Evolutionary conservation across 2,113 vertebrate species (phyloP).

Genomic region (Urocolius indicus): DNA sequence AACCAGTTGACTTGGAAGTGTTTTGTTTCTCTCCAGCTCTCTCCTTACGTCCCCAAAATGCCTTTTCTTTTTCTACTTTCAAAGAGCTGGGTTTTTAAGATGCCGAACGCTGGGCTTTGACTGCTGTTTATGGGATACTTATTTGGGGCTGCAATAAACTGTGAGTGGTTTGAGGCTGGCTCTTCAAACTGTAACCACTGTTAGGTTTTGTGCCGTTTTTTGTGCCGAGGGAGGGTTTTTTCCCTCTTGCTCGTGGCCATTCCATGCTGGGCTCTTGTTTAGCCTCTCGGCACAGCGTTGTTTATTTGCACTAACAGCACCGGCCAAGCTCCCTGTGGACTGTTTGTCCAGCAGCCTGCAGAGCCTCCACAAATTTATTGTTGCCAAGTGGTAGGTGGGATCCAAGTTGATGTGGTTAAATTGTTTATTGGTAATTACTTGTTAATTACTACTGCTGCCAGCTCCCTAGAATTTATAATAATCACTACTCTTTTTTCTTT

Average conservation of each 20-base stretch:
- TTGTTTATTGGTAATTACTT: conserved; percentile 85
- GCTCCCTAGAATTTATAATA: conserved; percentile 74
- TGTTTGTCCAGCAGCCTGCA: conserved; percentile 80
- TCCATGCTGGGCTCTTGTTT: conserved; percentile 72
- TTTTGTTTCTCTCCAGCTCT: neutral
- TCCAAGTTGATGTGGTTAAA: conserved; percentile 77
- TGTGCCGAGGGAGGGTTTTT: conserved; percentile 70
- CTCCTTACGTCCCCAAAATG: neutral
- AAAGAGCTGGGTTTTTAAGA: neutral
- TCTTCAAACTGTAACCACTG: conserved; percentile 60
- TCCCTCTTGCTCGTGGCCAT: conserved; percentile 26
- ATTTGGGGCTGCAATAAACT: conserved; percentile 11
- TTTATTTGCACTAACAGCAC: conserved; percentile 80
- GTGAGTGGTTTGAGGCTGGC: neutral
- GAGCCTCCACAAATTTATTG: conserved; percentile 77
- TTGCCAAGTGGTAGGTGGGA: conserved; percentile 78
- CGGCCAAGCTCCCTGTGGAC: conserved; percentile 72
- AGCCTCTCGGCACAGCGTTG: conserved; percentile 72
- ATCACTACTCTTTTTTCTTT: conserved; percentile 34
- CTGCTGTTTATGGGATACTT: conserved; percentile 5
- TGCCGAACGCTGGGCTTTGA: neutral
- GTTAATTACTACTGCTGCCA: conserved; percentile 77
- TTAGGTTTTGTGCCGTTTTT: conserved; percentile 74
- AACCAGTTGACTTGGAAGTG: neutral
- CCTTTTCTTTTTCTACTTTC: neutral